Conservation (phyloP, 2,113 vertebrate species). For the Nipponia nippon region DNA sequence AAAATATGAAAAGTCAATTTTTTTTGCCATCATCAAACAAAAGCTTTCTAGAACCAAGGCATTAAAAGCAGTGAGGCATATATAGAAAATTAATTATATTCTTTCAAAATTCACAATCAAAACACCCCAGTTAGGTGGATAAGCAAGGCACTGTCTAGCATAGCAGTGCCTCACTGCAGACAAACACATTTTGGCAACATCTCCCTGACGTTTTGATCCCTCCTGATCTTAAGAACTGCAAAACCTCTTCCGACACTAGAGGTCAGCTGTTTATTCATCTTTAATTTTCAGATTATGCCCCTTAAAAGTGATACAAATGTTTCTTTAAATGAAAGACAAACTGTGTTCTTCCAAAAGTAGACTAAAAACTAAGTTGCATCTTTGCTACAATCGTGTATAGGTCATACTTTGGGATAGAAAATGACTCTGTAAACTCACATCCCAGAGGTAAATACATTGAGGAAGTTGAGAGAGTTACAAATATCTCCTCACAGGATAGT, state of each 20-base stretch:
- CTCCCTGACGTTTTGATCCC: neutral
- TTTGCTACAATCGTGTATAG: neutral
- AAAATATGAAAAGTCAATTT: neutral
- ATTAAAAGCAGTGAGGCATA: neutral
- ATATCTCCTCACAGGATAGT: neutral
- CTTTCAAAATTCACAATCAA: neutral
- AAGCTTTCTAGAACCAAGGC: neutral
- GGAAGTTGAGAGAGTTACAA: neutral
- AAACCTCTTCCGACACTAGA: neutral
- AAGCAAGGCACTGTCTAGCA: too few relatives aligned
- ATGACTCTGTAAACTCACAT: neutral
- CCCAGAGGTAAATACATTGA: neutral
- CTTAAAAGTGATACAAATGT: neutral
- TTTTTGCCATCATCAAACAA: neutral
- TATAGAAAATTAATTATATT: neutral
- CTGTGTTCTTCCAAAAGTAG: neutral
- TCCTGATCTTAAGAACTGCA: neutral
- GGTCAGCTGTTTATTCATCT: neutral
- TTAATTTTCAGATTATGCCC: neutral
- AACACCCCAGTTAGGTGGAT: neutral
- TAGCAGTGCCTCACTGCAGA: rapidly evolving
- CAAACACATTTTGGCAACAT: neutral
- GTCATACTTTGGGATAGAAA: neutral
- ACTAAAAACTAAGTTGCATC: neutral
- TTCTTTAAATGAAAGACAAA: neutral